Conservation (phyloP, 2,888 invertebrate species). For the Rhagium mordax region DNA sequence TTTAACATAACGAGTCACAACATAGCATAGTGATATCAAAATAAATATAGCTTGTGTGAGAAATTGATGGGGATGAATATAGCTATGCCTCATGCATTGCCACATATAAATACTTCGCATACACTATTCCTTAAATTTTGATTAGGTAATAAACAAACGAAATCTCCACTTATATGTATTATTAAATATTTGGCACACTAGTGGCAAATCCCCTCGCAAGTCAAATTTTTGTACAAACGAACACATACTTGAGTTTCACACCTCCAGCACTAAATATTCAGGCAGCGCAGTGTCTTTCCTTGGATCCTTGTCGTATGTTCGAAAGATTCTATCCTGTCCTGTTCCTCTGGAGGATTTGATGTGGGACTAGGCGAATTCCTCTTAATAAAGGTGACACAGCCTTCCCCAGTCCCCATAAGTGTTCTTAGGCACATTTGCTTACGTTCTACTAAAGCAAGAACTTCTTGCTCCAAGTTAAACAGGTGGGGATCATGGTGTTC, state of each 20-base stretch:
- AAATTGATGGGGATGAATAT: too few species aligned
- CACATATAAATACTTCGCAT: too few species aligned
- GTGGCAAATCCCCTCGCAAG: background rate
- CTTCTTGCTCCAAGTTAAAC: slow-evolving; percentile 82
- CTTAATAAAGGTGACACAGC: slow-evolving; percentile 62
- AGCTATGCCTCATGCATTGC: too few species aligned
- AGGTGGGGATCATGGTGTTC: slow-evolving; percentile 84
- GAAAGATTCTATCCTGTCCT: slow-evolving; percentile 71
- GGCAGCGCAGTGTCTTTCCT: slow-evolving; percentile 83
- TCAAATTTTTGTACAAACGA: background rate
- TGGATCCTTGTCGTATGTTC: slow-evolving; percentile 82
- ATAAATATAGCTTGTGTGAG: too few species aligned
- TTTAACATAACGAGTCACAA: too few species aligned
- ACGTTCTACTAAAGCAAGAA: slow-evolving; percentile 69
- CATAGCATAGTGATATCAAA: too few species aligned
- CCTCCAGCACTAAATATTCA: slow-evolving; percentile 76
- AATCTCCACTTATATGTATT: too few species aligned
- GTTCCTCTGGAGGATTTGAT: slow-evolving; percentile 37
- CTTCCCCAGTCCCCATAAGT: slow-evolving; percentile 71
- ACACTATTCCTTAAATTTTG: too few species aligned
- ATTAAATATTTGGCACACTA: too few species aligned
- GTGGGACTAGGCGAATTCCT: slow-evolving; percentile 44
- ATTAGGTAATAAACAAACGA: too few species aligned
- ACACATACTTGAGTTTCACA: too few species aligned
- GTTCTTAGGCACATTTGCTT: slow-evolving; percentile 74